Base-by-base conservation (phyloP, 2,888 invertebrate species). In the Lycocerus yunnanus region DNA sequence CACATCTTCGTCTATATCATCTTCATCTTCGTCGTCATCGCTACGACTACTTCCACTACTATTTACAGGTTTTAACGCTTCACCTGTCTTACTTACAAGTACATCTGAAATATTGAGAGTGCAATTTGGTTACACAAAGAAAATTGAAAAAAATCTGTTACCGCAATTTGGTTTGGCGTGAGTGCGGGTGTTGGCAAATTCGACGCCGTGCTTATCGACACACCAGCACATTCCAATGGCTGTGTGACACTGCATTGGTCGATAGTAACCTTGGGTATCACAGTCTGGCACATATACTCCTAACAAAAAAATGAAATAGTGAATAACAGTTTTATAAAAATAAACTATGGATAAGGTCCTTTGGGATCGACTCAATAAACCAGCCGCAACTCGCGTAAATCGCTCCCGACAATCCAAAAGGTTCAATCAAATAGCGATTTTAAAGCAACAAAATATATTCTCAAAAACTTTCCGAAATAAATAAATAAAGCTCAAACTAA, bases 171-270 rank as follows among this genome's bases (percentile, higher is more conserved):
- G 93, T 87, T 93, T 93, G 87, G 95, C 93, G 86, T 93, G 90
- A 78, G 94, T 93, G 85, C 96, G 93, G 80, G 95, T 94, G 85
- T 94, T 95, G 80, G 95, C 92, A 84, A 92, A 93, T 88, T 96
- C 96, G 65, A 94, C 94, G 71, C 97, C 97, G 88, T 96, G 96
- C 86, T 94, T 92, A 89, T 97, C 96, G 80, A 96, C 96, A 89
- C 96, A 97, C 97, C 97, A 97, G 88, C 97, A 97, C 86, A 95
- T 93, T 76, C 93, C 95, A 69, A 95, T 94, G 77, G 95, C 93
- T 80, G 92, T 91, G 88, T 96, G 95, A 87, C 97, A 97, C 88
- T 97, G 97, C 77, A 94, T 93, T 82, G 95, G 91, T 80, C 93
- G 92, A 88, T 95, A 97, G 89, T 92, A 96, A 78, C 97, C 97